phyloP scores from a whole-genome alignment of 1,140 invertebrate genomes.

The Heliconius hewitsoni region DNA sequence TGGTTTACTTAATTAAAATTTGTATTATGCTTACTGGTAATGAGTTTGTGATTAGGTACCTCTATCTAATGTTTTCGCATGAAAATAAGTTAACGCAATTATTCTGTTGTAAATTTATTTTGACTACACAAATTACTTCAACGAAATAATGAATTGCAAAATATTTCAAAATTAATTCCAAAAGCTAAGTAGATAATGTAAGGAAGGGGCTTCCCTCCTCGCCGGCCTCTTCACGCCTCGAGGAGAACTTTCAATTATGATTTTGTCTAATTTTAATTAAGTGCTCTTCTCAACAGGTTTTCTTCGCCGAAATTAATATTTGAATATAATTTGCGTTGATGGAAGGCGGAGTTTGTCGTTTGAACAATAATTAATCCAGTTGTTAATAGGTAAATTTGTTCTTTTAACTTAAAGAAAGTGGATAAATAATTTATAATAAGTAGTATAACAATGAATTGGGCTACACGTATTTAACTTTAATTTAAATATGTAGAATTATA shows the following conservation, averaged over 20 bases:
- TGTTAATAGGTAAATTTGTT: conserved; percentile 18
- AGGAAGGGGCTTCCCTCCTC: conserved; percentile 63
- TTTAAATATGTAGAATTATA: background rate
- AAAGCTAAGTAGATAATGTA: conserved; percentile 77
- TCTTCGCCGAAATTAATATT: conserved; percentile 80
- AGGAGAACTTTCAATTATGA: conserved; percentile 81
- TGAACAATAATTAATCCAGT: conserved; percentile 78
- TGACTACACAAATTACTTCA: background rate
- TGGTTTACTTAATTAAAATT: too few species aligned
- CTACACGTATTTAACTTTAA: background rate
- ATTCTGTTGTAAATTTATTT: background rate
- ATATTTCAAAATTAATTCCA: conserved; percentile 71
- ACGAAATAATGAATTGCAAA: conserved; percentile 39
- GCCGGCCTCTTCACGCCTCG: conserved; percentile 75
- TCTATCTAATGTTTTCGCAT: too few species aligned
- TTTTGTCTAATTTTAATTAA: conserved; percentile 82
- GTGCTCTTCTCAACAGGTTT: conserved; percentile 77
- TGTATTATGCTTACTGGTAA: too few species aligned
- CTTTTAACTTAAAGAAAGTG: background rate
- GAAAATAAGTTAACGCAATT: too few species aligned
- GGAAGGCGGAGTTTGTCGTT: conserved; percentile 70
- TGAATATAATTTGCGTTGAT: conserved; percentile 80
- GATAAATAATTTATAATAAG: background rate
- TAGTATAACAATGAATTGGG: background rate
- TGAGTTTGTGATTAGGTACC: too few species aligned